Evolutionary conservation across 2,888 invertebrate species (phyloP), one percentile per base, ranked within the genome.

Genomic region (Tyria jacobaeae): DNA sequence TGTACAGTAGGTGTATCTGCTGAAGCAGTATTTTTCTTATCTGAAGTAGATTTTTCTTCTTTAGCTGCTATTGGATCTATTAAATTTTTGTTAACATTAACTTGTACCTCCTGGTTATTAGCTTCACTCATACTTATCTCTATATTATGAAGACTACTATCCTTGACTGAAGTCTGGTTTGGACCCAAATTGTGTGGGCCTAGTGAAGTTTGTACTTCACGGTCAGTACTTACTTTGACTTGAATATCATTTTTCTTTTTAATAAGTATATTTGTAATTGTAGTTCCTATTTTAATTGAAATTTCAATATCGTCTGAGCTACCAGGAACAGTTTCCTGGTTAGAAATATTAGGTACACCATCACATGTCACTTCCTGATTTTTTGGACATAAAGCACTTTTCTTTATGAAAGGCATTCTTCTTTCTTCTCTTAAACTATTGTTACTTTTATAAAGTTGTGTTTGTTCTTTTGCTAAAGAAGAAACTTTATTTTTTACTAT

Each of bases 21-120:
- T 61, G 92, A 92, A 21, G 88, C 89, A 54, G 92, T 93, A 68
- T 90, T 86, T 77, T 89, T 92, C 66, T 89, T 91, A 4, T 70
- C 79, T 53, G 84, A 84, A 27, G 56, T 57, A 60, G 86, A 80
- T 79, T 86, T 86, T 31, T 75, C 61, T 48, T 60, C 39, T 47
- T 71, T 64, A 10, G 49, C 15, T n/a, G 35, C 24, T 34, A 39
- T 31, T 49, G 57, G 56, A 25, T 60, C 9, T 47, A 62, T 61
- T 14, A 48, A 52, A 55, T 12, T 48, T 66, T 54, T 61, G 60
- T 60, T 65, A 12, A 48, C 65, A 17, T 63, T 66, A 57, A 59
- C 59, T 35, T 55, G 44, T 44, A 60, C 64, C 63, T 64, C 55
- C 37, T 62, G 61, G 37, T 75, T 62, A 57, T 65, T 64, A 59